Evolutionary conservation across 2,888 invertebrate genomes (phyloP).

Genomic region (Calliopum simillimum): DNA sequence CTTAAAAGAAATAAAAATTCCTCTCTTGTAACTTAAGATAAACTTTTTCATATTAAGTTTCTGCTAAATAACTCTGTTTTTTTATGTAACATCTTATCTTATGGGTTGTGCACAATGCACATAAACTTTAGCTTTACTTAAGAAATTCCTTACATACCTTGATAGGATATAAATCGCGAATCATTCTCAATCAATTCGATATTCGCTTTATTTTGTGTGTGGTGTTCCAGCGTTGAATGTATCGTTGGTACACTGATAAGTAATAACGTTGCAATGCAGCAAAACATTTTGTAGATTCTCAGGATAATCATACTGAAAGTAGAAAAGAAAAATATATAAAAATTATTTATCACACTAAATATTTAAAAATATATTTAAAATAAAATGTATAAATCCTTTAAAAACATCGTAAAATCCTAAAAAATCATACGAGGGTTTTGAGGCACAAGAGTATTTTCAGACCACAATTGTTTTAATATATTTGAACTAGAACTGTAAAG

Average conservation of each 20-base stretch:
- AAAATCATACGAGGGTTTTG: no score
- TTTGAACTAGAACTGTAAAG: no score
- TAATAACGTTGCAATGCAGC: slow-evolving; percentile 44
- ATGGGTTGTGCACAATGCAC: background rate
- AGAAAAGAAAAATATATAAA: background rate
- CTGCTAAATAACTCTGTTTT: background rate
- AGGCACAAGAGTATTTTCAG: no score
- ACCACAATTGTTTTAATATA: no score
- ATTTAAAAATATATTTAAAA: slow-evolving; percentile 34
- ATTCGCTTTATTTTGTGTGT: slow-evolving; percentile 48
- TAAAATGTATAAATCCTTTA: background rate
- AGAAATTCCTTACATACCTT: slow-evolving; percentile 56
- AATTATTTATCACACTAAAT: no score
- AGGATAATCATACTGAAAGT: slow-evolving; percentile 55
- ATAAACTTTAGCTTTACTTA: background rate
- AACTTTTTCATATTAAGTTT: background rate
- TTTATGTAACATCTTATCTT: background rate
- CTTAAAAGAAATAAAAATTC: no score
- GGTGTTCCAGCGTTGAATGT: slow-evolving; percentile 33
- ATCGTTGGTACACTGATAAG: slow-evolving; percentile 38
- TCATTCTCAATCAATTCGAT: slow-evolving; percentile 62
- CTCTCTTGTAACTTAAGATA: background rate
- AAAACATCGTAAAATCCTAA: no score
- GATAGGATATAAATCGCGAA: slow-evolving; percentile 66
- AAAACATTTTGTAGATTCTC: slow-evolving; percentile 52